Percentiles rank a stretch among this genome's conserved stretches.
Evolutionary conservation across 2,888 invertebrate species (phyloP).

Genomic region (Himalopsyche anomala): DNA sequence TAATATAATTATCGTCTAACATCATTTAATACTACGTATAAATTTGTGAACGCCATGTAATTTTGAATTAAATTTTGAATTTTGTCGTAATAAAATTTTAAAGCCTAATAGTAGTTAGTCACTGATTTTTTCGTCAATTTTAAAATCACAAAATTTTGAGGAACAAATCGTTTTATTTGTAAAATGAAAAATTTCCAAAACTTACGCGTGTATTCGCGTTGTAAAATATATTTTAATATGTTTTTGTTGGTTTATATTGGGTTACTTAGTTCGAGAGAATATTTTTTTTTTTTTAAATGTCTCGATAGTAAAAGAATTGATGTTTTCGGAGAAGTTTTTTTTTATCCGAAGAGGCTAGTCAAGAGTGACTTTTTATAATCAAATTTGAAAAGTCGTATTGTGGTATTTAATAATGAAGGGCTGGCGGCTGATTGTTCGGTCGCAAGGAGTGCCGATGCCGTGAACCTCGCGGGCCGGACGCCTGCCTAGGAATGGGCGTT

Average conservation of each 20-base stretch:
- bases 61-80: slow-evolving; percentile 62
- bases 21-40: slow-evolving; percentile 46
- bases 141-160: slow-evolving; percentile 79
- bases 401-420: slow-evolving; percentile 33
- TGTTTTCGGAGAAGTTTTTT: not conserved
- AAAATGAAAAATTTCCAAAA: slow-evolving; percentile 56
- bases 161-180: slow-evolving; percentile 70
- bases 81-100: slow-evolving; percentile 60
- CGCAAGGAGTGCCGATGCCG: slow-evolving; percentile 18
- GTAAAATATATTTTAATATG: slow-evolving; percentile 15
- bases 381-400: slow-evolving; percentile 3
- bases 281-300: slow-evolving; percentile 44
- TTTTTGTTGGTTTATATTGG: slow-evolving; percentile 45
- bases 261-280: slow-evolving; percentile 6
- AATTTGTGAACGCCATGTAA: slow-evolving; percentile 61
- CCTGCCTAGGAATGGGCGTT: slow-evolving; percentile 63
- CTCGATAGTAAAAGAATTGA: not conserved
- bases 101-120: slow-evolving; percentile 59
- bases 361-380: not conserved
- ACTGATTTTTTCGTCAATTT: slow-evolving; percentile 71
- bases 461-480: slow-evolving; percentile 61
- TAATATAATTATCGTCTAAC: slow-evolving; percentile 47
- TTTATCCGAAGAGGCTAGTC: not conserved
- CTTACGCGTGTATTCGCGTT: not conserved
- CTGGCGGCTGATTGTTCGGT: not conserved